Percentiles rank a stretch among this genome's conserved stretches.
Evolutionary conservation across 2,888 invertebrate genomes (phyloP).

Genomic region (Dilophus febrilis): DNA sequence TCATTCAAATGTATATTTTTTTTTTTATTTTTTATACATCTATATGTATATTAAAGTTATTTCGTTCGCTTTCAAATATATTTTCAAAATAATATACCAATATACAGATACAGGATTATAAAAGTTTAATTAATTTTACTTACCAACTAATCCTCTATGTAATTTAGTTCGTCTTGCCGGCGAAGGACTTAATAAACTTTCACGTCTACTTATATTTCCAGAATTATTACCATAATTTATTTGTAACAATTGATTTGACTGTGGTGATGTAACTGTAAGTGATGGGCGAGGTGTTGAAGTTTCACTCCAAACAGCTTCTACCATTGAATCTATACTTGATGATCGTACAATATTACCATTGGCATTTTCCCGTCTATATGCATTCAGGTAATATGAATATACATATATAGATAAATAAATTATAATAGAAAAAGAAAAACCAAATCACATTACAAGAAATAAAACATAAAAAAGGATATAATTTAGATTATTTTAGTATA

Average conservation of each 20-base stretch:
- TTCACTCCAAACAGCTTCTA: conserved; percentile 50
- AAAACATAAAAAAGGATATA: not conserved
- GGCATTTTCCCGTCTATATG: conserved; percentile 32
- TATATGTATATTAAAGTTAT: too few relatives aligned
- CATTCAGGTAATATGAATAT: too few relatives aligned
- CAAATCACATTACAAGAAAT: not conserved
- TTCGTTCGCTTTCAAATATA: too few relatives aligned
- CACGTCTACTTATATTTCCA: conserved; percentile 27
- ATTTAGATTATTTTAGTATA: not conserved
- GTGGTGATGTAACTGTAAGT: conserved; percentile 23
- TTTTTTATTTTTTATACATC: too few relatives aligned
- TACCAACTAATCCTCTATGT: conserved; percentile 56
- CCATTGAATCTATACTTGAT: conserved; percentile 63
- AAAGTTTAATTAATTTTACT: conserved; percentile 26
- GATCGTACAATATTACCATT: conserved; percentile 47
- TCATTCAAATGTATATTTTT: too few relatives aligned
- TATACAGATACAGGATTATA: too few relatives aligned
- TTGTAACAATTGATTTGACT: conserved; percentile 26
- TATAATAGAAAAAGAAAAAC: not conserved
- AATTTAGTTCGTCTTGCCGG: conserved; percentile 60
- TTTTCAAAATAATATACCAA: too few relatives aligned
- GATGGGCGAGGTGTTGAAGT: conserved; percentile 26
- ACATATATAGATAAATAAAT: too few relatives aligned
- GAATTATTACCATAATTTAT: conserved; percentile 23
- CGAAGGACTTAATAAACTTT: conserved; percentile 55